Conservation (phyloP, 2,888 invertebrate species). For the Ceramica pisi region DNA sequence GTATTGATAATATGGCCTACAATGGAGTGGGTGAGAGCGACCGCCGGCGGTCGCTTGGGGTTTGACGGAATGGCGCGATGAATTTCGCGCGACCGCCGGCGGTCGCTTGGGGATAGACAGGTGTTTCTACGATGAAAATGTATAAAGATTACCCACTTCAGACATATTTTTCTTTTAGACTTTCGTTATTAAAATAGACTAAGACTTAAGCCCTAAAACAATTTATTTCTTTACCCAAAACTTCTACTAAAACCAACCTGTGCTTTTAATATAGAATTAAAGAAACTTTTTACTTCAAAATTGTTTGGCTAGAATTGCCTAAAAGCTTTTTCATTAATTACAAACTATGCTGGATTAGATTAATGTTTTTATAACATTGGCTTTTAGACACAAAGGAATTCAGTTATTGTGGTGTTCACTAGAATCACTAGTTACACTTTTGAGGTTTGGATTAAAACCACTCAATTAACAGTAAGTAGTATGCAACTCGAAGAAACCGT, state of each 20-base stretch:
- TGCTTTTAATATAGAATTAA: constrained; percentile 8
- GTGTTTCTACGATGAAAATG: not conserved
- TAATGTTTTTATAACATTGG: not conserved
- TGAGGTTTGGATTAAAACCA: too few relatives aligned
- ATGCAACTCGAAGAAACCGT: too few relatives aligned
- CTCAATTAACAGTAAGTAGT: too few relatives aligned
- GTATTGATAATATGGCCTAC: too few relatives aligned
- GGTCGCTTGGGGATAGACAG: too few relatives aligned
- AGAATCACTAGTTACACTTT: too few relatives aligned
- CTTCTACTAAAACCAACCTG: constrained; percentile 4
- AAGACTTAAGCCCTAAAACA: constrained; percentile 4
- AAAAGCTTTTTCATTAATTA: constrained; percentile 3
- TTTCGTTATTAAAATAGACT: not conserved
- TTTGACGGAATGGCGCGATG: too few relatives aligned
- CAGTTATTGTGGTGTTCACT: too few relatives aligned
- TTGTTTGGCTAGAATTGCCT: not conserved
- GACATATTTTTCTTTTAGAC: constrained; percentile 15
- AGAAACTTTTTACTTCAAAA: constrained; percentile 8
- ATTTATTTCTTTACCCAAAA: constrained; percentile 20
- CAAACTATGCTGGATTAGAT: not conserved
- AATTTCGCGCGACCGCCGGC: too few relatives aligned
- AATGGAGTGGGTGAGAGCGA: too few relatives aligned
- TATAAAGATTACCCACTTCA: not conserved
- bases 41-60: too few relatives aligned
- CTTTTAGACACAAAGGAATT: not conserved